phyloP scores from a whole-genome alignment of 2,797 vertebrate genomes.

The Pampus argenteus region DNA sequence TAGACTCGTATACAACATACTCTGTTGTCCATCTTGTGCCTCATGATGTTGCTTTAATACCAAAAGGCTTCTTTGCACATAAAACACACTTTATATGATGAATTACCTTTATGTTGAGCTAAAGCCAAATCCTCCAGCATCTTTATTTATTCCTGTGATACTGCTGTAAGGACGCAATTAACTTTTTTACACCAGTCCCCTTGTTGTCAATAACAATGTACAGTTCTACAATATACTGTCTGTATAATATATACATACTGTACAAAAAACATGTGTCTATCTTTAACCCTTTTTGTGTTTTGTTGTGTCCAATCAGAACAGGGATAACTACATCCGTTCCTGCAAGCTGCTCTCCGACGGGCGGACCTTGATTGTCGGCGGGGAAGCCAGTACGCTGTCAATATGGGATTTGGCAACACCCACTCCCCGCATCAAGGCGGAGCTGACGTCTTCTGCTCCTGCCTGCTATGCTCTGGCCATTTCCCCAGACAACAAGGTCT shows the following conservation, averaged over 20 bases:
- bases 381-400: slow-evolving; percentile 82
- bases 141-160: slow-evolving; percentile 30
- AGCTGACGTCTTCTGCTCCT: slow-evolving; percentile 79
- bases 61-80: slow-evolving; percentile 28
- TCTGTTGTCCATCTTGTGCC: slow-evolving; percentile 22
- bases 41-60: slow-evolving; percentile 36
- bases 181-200: slow-evolving; percentile 5
- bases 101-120: slow-evolving; percentile 38
- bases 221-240: not conserved
- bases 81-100: slow-evolving; percentile 44
- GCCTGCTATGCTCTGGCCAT: slow-evolving; percentile 83
- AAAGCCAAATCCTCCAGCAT: slow-evolving; percentile 34
- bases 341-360: slow-evolving; percentile 81
- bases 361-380: slow-evolving; percentile 79
- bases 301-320: slow-evolving; percentile 68
- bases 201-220: slow-evolving; percentile 14
- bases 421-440: slow-evolving; percentile 82
- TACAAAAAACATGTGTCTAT: slow-evolving; percentile 14
- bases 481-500: slow-evolving; percentile 84
- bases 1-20: slow-evolving; percentile 2
- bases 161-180: slow-evolving; percentile 25
- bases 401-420: slow-evolving; percentile 84
- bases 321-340: slow-evolving; percentile 83
- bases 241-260: no score
- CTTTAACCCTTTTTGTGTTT: not conserved